Conservation (phyloP, 2,797 vertebrate species). For the Oreonectes daqikongensis region DNA sequence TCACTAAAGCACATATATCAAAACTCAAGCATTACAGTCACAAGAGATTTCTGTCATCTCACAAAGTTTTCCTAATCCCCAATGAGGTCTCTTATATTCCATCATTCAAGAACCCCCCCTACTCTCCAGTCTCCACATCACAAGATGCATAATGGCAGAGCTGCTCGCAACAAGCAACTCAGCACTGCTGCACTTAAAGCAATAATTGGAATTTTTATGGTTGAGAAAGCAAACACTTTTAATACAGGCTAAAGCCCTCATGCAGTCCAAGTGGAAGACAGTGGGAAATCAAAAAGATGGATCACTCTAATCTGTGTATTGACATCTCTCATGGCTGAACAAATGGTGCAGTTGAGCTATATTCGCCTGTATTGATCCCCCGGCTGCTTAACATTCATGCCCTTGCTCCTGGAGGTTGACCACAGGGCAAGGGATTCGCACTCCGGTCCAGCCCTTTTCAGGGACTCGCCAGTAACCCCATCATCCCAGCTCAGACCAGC, state of each 20-base stretch:
- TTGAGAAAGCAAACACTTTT: slow-evolving; percentile 89
- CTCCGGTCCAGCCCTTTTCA: slow-evolving; percentile 72
- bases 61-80: slow-evolving; percentile 73
- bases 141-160: slow-evolving; percentile 68
- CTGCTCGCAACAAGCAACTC: slow-evolving; percentile 73
- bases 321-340: slow-evolving; percentile 96
- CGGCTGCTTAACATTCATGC: slow-evolving; percentile 92
- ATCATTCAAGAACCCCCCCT: slow-evolving; percentile 64
- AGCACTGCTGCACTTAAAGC: slow-evolving; percentile 82
- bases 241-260: slow-evolving; percentile 84
- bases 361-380: slow-evolving; percentile 92
- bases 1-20: slow-evolving; percentile 35
- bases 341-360: slow-evolving; percentile 97
- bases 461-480: slow-evolving; percentile 72
- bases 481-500: slow-evolving; percentile 52
- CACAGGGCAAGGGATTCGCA: slow-evolving; percentile 83
- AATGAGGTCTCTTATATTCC: slow-evolving; percentile 72
- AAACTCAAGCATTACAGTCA: slow-evolving; percentile 1
- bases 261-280: slow-evolving; percentile 83
- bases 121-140: background rate
- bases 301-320: slow-evolving; percentile 97
- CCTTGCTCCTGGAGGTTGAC: slow-evolving; percentile 83
- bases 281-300: slow-evolving; percentile 94
- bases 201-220: slow-evolving; percentile 92
- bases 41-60: slow-evolving; percentile 73